Base-by-base conservation (phyloP, 2,113 vertebrate species). In the Cathartes aura region DNA sequence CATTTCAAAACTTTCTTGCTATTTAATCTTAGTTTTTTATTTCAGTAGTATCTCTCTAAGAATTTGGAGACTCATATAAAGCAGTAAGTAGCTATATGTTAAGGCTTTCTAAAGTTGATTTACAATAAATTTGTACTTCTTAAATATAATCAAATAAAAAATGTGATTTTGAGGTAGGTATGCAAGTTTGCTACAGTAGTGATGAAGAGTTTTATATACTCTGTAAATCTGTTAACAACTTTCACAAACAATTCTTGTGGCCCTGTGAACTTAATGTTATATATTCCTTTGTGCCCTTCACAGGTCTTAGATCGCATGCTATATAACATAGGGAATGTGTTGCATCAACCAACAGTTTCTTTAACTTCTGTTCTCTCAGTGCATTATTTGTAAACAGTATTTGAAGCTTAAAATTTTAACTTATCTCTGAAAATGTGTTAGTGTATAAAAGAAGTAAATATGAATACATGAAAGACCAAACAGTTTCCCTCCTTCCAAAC, bases 401-500 rank as follows among this genome's bases (percentile, higher is more conserved):
- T 84, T 79, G 68, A 96, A 94, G 56, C 76, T 67, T 93, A 48
- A 95, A 38, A 72, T 89, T 83, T 88, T 81, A 80, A 89, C 71
- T 96, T 94, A 90, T 73, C 82, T 93, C 6, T 95, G 83, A 87
- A 93, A 91, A 91, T 27, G 73, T 85, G 74, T 84, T 89, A 85
- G 56, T 82, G 23, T 87, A 89, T 87, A 38, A 82, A 74, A 83
- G 50, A 71, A 93, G 68, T 68, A 85, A 96, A 94, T 87, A 84
- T 2, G 22, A 89, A 59, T 84, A 40, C 48, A 67, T 87, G 66
- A 74, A 96, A 96, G 86, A 75, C 3, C 10, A 58, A 90, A 38
- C 30, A 58, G 21, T 78, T 94, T 82, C 42, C 15, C 12, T 98
- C 80, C 75, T 91, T 78, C 68, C 18, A 71, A 56, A 59, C 56